phyloP scores from a whole-genome alignment of 2,888 invertebrate genomes.

The Molorchus minor region DNA sequence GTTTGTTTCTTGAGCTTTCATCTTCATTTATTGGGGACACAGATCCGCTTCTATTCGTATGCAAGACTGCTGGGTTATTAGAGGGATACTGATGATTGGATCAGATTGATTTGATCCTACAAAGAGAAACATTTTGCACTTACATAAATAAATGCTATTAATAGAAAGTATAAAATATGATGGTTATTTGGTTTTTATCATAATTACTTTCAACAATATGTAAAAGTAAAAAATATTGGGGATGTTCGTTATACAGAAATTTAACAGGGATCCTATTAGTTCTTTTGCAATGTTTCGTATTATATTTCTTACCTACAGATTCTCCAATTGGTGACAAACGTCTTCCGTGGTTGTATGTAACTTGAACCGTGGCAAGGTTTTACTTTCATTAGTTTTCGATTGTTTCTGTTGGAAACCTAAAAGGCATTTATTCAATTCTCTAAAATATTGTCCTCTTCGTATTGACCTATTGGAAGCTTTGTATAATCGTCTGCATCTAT shows the following conservation, averaged over 20 bases:
- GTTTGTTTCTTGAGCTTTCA: conserved; percentile 48
- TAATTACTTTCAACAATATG: too few species aligned
- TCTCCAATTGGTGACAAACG: conserved; percentile 78
- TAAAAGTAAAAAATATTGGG: too few species aligned
- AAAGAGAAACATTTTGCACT: conserved; percentile 1
- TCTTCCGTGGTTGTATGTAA: conserved; percentile 55
- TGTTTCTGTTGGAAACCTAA: conserved; percentile 78
- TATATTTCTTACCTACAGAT: conserved; percentile 65
- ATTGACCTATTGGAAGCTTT: conserved; percentile 74
- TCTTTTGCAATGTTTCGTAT: too few species aligned
- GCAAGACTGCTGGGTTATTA: conserved; percentile 59
- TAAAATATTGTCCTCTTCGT: conserved; percentile 80
- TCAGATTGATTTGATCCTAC: conserved; percentile 70
- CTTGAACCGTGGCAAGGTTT: conserved; percentile 18
- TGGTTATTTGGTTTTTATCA: neutral
- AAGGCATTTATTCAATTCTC: conserved; percentile 84
- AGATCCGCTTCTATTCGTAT: conserved; percentile 55
- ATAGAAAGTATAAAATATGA: neutral
- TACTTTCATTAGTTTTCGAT: conserved; percentile 40
- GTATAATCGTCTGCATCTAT: conserved; percentile 84
- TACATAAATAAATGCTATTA: neutral
- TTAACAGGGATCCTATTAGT: too few species aligned
- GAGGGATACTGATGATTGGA: conserved; percentile 61
- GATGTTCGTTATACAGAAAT: too few species aligned
- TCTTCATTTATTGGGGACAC: conserved; percentile 50